Percentiles rank a stretch among this genome's conserved stretches.
Evolutionary conservation across 2,888 invertebrate species (phyloP).

Genomic region (Sussaba pulchella): DNA sequence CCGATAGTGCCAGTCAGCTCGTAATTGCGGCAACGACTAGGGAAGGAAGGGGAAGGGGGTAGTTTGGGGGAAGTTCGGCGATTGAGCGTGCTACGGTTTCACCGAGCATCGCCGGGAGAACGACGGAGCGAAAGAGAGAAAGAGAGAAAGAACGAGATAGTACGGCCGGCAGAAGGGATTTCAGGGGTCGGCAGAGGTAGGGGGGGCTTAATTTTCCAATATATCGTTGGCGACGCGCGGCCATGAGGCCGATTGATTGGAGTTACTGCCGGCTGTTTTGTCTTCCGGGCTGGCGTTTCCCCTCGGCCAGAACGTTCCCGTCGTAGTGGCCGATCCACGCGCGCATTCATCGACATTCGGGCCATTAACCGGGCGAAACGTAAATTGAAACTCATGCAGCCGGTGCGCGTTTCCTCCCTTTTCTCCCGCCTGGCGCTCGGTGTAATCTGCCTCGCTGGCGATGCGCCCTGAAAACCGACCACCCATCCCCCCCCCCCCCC

Average conservation of each 20-base stretch:
- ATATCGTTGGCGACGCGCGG: conserved; percentile 57
- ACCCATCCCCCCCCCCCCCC: conserved; percentile 20
- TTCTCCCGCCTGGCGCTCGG: conserved; percentile 56
- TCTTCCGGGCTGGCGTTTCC: conserved; percentile 69
- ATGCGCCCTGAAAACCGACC: conserved; percentile 67
- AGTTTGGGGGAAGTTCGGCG: background rate
- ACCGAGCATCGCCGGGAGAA: conserved; percentile 22
- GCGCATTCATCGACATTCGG: conserved; percentile 73
- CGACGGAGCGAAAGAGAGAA: background rate
- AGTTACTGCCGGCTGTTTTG: conserved; percentile 71
- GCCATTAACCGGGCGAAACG: conserved; percentile 74
- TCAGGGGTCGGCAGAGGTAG: conserved; percentile 7
- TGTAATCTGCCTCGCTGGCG: conserved; percentile 69
- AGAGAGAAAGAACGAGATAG: background rate
- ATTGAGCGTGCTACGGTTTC: conserved; percentile 41
- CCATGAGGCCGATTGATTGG: conserved; percentile 73
- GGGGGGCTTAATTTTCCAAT: conserved; percentile 67
- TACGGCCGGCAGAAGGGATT: too few relatives aligned
- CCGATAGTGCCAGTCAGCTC: conserved; percentile 29
- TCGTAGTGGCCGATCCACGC: conserved; percentile 70
- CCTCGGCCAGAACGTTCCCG: conserved; percentile 68
- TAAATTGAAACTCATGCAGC: conserved; percentile 75
- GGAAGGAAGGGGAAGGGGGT: too few relatives aligned
- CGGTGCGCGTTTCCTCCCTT: conserved; percentile 67
- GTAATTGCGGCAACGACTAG: conserved; percentile 43